Evolutionary conservation across 2,888 invertebrate genomes (phyloP), one percentile per base, ranked within the genome.

Genomic region (Heliconius ismenius): DNA sequence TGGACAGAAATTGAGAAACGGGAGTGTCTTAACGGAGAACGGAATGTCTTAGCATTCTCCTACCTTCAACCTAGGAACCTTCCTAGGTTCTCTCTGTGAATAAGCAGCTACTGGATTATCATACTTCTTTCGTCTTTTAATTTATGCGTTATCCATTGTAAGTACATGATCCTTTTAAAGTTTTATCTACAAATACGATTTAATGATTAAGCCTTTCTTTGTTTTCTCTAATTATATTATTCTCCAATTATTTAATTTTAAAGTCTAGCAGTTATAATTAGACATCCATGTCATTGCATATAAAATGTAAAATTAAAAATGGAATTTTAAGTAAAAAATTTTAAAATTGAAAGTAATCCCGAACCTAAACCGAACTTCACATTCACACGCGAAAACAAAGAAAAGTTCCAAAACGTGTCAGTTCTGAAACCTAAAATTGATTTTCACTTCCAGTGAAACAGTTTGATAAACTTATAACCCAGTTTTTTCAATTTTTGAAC

Each of bases 371-470:
- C 36, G 39, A 39, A 24, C 39, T 39, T 39, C 3, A 65, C 39
- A 39, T 39, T 39, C 65, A 65, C 39, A 65, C 39, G 65, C 24
- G 65, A 65, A n/a, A 65, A 65, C 65, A 65, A 65, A 65, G 65
- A 65, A 65, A 65, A 65, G 24, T 65, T 39, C 39, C 24, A 65
- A 64, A 65, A 65, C 65, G 65, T 65, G 36, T 65, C 65, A 39
- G 65, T 65, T 39, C 39, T n/a, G 65, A 24, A 65, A 65, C 65
- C 65, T 65, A 26, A 65, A 65, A 65, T 65, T 65, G 65, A 65
- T 65, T 65, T 65, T 39, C 39, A 39, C 4, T 65, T 65, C 64
- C n/a, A 36, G 11, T 32, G 64, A 65, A 65, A 65, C 36, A 65
- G 65, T 39, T 39, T 65, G 13, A 65, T 39, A 39, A 65, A 65